Evolutionary conservation across 2,113 vertebrate genomes (phyloP), one percentile per base, ranked within the genome.

Genomic region (Ochotona curzoniae): DNA sequence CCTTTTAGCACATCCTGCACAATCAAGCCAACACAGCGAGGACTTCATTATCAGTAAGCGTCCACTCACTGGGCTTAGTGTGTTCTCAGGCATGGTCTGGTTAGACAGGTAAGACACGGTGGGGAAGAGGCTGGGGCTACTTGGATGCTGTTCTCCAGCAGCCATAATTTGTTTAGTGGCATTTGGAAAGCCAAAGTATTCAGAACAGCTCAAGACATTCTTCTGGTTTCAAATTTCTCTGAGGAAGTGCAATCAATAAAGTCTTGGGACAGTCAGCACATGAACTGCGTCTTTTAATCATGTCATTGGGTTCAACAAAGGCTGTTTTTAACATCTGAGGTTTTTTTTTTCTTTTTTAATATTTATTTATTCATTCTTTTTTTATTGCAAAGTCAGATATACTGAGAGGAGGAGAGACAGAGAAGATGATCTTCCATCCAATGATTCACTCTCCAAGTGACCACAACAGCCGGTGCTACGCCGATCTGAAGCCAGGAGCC

Each of bases 121-220:
- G 35, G 61, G 9, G 38, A 63, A 51, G 32, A 74, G 7, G 28
- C 35, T 38, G 35, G 54, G 30, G 47, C 30, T 63, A 21, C 71
- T 49, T 63, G n/a, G 20, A 44, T 81, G 57, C 20, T 73, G 3
- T 73, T n/a, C 44, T 71, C 38, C n/a, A 79, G 61, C 2, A 88
- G 57, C n/a, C 67, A 11, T 67, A 69, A 83, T 80, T 78, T 73
- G 64, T 49, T 35, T 67, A 23, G 23, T 35, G 78, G 2, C 18
- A 83, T 7, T 80, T 61, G 84, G 64, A 71, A 92, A 57, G n/a
- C 70, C n/a, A 73, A 91, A 88, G 79, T 87, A 87, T 82, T 66
- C 88, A 21, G 47, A 87, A 78, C 47, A 67, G 8, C 51, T 79
- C 80, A 0, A 61, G 21, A 74, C 73, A 79, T 63, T 85, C 49